Evolutionary conservation across 2,797 vertebrate species (phyloP), one percentile per base, ranked within the genome.

Genomic region (Sebastes glaucus): DNA sequence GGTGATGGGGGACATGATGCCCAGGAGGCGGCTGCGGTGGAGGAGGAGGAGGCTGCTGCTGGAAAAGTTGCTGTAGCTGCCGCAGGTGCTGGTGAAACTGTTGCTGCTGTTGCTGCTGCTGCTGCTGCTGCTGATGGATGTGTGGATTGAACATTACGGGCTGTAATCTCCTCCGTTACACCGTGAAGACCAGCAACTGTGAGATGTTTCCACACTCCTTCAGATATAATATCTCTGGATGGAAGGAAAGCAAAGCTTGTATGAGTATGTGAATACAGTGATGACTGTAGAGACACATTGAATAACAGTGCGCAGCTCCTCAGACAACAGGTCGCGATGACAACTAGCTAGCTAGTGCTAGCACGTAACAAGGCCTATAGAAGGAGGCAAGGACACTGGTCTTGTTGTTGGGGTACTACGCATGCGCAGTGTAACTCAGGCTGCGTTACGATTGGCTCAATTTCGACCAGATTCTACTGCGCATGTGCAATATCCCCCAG

Each of bases 41-140:
- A 0, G 95, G 96, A 1, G 95, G 96, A 0, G 94, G 95, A 2
- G 90, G 95, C 87, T 95, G 96, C 60, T 96, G 97, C 74, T 96
- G 96, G 76, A 96, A 96, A 78, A 96, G 94, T 87, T 96, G 96
- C 25, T 96, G 96, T 7, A 96, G 92, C 80, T 96, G 96, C 78
- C 95, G 93, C 78, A 96, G 92, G 68, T 96, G 96, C 80, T 96
- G 96, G 53, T 96, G 96, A 68, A 96, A 93, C 89, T 97, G 97
- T 75, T 97, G 97, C 79, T 96, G 95, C 8, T 96, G 95, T 3
- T 97, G 96, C 11, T 97, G 96, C 68, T 95, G 96, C 18, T 97
- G 96, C 75, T 95, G 94, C 46, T 97, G 96, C 30, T 97, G 96
- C 0, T 94, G 96, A 33, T 95, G 94, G 49, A 95, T 97, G 89